Evolutionary conservation across 1,140 invertebrate genomes (phyloP).

Genomic region (Charaxes varanes): DNA sequence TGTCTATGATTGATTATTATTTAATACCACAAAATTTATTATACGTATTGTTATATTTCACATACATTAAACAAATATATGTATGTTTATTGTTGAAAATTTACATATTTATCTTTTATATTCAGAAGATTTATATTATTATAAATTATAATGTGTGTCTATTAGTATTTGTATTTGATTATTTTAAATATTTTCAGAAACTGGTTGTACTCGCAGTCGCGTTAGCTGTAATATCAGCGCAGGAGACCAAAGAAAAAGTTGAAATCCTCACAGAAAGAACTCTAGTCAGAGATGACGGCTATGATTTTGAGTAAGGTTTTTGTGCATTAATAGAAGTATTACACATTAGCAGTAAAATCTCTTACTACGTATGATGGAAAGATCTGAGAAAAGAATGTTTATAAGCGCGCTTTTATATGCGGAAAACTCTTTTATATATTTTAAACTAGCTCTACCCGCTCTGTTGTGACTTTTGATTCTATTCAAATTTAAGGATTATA

Average conservation of each 20-base stretch:
- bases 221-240: constrained; percentile 18
- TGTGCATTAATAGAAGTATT: constrained; percentile 1
- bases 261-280: constrained; percentile 48
- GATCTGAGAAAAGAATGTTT: no score
- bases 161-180: not conserved
- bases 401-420: no score
- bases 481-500: no score
- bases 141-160: not conserved
- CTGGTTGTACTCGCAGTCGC: constrained; percentile 27
- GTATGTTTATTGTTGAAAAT: no score
- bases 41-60: no score
- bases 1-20: no score
- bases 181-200: constrained; percentile 37
- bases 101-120: not conserved
- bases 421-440: no score
- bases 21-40: no score
- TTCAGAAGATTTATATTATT: not conserved
- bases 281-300: constrained; percentile 43
- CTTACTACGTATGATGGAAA: no score
- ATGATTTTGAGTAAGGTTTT: constrained; percentile 55
- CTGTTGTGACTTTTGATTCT: no score
- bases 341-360: not conserved
- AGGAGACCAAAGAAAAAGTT: constrained; percentile 32
- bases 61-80: no score
- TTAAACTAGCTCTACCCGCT: no score